Evolutionary conservation across 2,888 invertebrate genomes (phyloP), one percentile per base, ranked within the genome.

Genomic region (Zaprionus obscuricornis): DNA sequence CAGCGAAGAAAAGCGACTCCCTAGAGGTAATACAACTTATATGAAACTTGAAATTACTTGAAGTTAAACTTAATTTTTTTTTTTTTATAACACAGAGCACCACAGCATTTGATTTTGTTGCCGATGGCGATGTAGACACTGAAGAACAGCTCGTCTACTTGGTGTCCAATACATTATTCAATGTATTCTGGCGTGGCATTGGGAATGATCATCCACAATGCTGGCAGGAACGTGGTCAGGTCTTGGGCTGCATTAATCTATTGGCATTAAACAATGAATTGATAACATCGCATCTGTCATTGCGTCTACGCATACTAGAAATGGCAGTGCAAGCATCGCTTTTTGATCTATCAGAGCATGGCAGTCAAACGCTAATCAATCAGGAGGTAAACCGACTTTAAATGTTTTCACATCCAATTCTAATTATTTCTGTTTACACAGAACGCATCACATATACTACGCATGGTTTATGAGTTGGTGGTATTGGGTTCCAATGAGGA

Each of bases 181-280:
- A 92, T 5, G 87, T 93, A 0, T 90, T 93, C 81, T 93, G 93
- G 93, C 91, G 92, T 64, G 93, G 93, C 10, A 91, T 93, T 13
- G 91, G 92, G 47, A 92, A 92, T 37, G 91, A 92, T 16, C 91
- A 91, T 71, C 90, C 91, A 16, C 90, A 91, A 8, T 91, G 91
- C 22, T 93, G 93, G 93, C 92, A 91, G 89, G 92, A 92, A 73
- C 90, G 93, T 26, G 92, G 93, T 5, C 92, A 93, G 85, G 92
- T 93, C 1, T 89, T 93, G 75, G 92, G 92, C 5, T 92, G 92
- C 74, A 91, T 93, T 20, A 92, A 92, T 87, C 87, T 92, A 27
- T 85, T 93, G 27, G 92, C 91, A 4, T 86, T 92, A 42, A 92
- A 92, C 65, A 92, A 93, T 78, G 91, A 91, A 66, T 85, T 93